A percentile compares a stretch with the other conserved stretches of the same genome.
Conservation (phyloP, 1,140 invertebrate genomes). For the Antheraea pernyi region DNA sequence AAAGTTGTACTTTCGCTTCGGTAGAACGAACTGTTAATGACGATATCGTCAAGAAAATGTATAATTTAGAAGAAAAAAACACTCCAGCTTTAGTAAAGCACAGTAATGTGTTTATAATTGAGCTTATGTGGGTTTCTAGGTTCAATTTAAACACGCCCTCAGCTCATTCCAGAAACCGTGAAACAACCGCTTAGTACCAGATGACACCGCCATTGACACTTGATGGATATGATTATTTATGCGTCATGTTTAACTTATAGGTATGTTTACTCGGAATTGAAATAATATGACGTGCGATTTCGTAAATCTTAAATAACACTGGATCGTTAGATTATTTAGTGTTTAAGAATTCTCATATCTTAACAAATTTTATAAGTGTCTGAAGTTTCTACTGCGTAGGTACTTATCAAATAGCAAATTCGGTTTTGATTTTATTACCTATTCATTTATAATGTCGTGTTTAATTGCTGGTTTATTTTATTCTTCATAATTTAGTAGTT, state of each 20-base stretch:
- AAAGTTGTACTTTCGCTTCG: constrained; percentile 2
- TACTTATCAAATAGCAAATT: too few relatives aligned
- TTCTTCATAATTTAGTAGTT: too few relatives aligned
- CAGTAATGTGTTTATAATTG: constrained; percentile 73
- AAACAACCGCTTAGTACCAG: not conserved
- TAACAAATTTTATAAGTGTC: too few relatives aligned
- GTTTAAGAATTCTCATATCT: too few relatives aligned
- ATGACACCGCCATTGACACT: not conserved
- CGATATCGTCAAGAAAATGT: constrained; percentile 4
- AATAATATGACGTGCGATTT: not conserved
- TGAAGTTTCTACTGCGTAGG: too few relatives aligned
- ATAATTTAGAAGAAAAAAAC: constrained; percentile 21
- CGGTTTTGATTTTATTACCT: too few relatives aligned
- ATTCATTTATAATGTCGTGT: too few relatives aligned
- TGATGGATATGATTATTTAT: not conserved
- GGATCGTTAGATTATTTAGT: too few relatives aligned
- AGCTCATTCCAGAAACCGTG: not conserved
- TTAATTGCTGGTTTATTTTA: too few relatives aligned
- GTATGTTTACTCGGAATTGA: not conserved
- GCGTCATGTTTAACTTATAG: not conserved
- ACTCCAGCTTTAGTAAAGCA: constrained; percentile 37
- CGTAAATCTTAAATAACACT: not conserved
- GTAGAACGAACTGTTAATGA: not conserved
- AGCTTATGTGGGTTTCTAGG: constrained; percentile 37
- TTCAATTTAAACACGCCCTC: constrained; percentile 3